These are phyloP conservation scores for Cynaeus angustus DNA, from an alignment of 2,888 invertebrate species.

Conservation along the genomic window DNA sequence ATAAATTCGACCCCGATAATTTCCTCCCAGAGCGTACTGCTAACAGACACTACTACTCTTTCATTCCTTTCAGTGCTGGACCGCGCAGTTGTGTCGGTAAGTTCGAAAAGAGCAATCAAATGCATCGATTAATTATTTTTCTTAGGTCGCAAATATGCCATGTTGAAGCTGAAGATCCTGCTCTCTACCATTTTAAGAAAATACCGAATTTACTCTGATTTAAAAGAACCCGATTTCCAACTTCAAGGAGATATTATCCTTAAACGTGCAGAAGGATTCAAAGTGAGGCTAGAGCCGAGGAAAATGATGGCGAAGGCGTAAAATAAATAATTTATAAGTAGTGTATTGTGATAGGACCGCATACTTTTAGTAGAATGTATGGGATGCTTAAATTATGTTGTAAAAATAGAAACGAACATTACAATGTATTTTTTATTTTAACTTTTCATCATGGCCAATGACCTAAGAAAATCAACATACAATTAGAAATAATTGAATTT, in stretches of 20 bases:
- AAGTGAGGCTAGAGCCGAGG: constrained; percentile 81
- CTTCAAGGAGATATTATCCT: constrained; percentile 84
- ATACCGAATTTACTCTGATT: constrained; percentile 77
- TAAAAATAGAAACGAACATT: too few species aligned
- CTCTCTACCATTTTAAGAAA: constrained; percentile 82
- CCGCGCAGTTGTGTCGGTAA: constrained; percentile 86
- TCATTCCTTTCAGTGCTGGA: constrained; percentile 87
- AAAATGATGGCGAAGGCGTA: constrained; percentile 66
- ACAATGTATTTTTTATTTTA: too few species aligned
- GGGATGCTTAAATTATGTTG: too few species aligned
- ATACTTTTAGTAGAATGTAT: background rate
- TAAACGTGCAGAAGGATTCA: constrained; percentile 83
- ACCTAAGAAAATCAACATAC: too few species aligned
- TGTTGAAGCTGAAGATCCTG: constrained; percentile 84
- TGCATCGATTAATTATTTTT: background rate
- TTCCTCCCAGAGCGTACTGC: constrained; percentile 85
- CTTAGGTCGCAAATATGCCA: constrained; percentile 84
- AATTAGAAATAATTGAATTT: too few species aligned
- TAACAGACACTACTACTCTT: constrained; percentile 85
- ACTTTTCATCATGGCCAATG: too few species aligned
- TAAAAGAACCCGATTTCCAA: constrained; percentile 79
- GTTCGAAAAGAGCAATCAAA: constrained; percentile 56
- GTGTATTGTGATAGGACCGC: background rate
- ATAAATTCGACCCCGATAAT: constrained; percentile 85
- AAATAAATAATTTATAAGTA: background rate